Evolutionary conservation across 2,888 invertebrate species (phyloP).

Genomic region (Machimus rusticus): DNA sequence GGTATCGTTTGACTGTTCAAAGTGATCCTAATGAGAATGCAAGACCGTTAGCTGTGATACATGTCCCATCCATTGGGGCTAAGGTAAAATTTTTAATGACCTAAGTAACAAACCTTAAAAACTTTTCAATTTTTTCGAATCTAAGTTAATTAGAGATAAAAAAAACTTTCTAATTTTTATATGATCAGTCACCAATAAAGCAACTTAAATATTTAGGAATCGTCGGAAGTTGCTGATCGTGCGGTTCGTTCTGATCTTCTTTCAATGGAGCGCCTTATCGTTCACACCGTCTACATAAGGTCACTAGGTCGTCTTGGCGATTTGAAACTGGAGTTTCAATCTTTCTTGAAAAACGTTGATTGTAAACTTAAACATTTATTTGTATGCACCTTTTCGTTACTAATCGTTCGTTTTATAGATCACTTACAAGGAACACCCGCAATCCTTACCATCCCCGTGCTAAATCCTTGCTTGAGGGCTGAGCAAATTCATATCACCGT

Average conservation of each 20-base stretch:
- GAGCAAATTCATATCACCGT: conserved; percentile 93
- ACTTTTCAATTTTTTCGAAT: too few species aligned
- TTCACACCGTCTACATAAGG: conserved; percentile 94
- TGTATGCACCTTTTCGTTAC: background rate
- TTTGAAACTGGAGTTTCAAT: conserved; percentile 71
- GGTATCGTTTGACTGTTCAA: conserved; percentile 87
- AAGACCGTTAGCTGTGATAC: conserved; percentile 75
- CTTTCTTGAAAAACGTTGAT: conserved; percentile 72
- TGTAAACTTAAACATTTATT: conserved; percentile 62
- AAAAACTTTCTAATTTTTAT: background rate
- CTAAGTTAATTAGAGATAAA: background rate
- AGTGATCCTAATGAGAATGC: conserved; percentile 84
- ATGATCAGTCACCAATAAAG: background rate
- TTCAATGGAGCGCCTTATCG: conserved; percentile 93
- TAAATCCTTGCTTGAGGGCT: conserved; percentile 88
- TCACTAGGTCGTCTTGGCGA: conserved; percentile 84
- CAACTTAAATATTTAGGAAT: conserved; percentile 51
- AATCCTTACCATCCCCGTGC: conserved; percentile 87
- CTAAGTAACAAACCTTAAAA: too few species aligned
- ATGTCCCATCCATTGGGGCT: conserved; percentile 67
- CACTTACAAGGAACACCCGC: conserved; percentile 91
- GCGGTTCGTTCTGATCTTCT: conserved; percentile 88
- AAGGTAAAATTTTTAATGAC: conserved; percentile 50
- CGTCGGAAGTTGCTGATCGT: conserved; percentile 73
- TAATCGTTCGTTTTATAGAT: conserved; percentile 65